A percentile compares a stretch with the other conserved stretches of the same genome.
phyloP scores from a whole-genome alignment of 2,888 invertebrate genomes.

The Panzeria rudis region DNA sequence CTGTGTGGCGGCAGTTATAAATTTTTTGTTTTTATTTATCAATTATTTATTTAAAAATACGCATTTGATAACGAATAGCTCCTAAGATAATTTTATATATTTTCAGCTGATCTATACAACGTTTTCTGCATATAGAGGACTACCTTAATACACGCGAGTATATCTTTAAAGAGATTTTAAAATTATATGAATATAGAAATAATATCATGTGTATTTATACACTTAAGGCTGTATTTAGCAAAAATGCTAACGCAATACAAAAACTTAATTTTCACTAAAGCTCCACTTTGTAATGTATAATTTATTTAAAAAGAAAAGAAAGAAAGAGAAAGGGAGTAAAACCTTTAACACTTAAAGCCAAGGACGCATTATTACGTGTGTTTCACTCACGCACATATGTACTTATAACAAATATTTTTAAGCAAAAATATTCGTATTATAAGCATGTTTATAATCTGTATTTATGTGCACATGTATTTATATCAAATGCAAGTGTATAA shows the following conservation, averaged over 20 bases:
- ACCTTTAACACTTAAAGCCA: not conserved
- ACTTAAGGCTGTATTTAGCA: too few relatives aligned
- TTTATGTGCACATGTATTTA: not conserved
- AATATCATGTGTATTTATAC: not conserved
- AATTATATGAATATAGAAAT: not conserved
- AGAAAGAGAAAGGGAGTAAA: not conserved
- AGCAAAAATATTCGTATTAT: not conserved
- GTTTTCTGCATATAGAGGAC: too few relatives aligned
- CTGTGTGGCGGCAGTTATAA: too few relatives aligned
- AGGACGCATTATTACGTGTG: conserved; percentile 8
- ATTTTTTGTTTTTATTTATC: too few relatives aligned
- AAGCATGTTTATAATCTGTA: not conserved
- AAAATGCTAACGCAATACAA: conserved; percentile 9
- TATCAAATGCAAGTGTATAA: conserved; percentile 1
- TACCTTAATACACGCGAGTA: too few relatives aligned
- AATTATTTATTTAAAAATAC: too few relatives aligned
- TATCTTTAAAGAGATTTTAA: not conserved
- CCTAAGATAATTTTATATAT: too few relatives aligned
- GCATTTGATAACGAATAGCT: too few relatives aligned
- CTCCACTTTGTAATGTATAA: conserved; percentile 16
- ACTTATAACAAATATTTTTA: not conserved
- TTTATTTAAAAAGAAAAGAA: not conserved
- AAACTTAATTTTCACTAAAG: conserved; percentile 51
- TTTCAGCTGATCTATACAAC: too few relatives aligned
- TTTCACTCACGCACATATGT: not conserved